These are phyloP conservation scores for Nansenia antarctica DNA, from an alignment of 2,113 vertebrate genomes.

Conservation along the genomic window DNA sequence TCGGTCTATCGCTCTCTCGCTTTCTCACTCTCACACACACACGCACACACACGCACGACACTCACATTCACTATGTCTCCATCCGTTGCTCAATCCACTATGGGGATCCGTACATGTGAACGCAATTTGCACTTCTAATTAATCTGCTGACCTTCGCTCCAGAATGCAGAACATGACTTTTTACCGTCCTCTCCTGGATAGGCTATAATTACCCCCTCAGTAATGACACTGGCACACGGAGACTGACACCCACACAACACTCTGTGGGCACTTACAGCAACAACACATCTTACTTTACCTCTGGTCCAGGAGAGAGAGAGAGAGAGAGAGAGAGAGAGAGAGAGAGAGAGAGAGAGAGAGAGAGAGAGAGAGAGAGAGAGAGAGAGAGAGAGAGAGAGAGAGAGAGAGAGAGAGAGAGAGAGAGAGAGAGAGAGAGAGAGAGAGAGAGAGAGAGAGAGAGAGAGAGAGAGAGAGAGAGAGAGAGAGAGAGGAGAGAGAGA, in stretches of 20 bases:
- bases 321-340: no score
- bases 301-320: no score
- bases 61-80: slow-evolving; percentile 52
- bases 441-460: no score
- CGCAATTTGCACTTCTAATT: slow-evolving; percentile 93
- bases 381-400: no score
- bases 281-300: background rate
- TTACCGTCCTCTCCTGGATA: slow-evolving; percentile 73
- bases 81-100: slow-evolving; percentile 72
- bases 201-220: slow-evolving; percentile 68
- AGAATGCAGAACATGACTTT: slow-evolving; percentile 79
- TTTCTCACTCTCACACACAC: slow-evolving; percentile 43
- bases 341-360: no score
- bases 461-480: background rate
- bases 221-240: slow-evolving; percentile 27
- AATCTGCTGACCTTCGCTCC: slow-evolving; percentile 86
- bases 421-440: no score
- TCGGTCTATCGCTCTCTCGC: slow-evolving; percentile 27
- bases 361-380: no score
- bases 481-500: background rate
- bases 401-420: no score
- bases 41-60: slow-evolving; percentile 24
- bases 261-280: no score
- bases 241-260: slow-evolving; percentile 26
- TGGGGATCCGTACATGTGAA: slow-evolving; percentile 88